Conservation (phyloP, 2,113 vertebrate species). For the Ceratotherium simum region DNA sequence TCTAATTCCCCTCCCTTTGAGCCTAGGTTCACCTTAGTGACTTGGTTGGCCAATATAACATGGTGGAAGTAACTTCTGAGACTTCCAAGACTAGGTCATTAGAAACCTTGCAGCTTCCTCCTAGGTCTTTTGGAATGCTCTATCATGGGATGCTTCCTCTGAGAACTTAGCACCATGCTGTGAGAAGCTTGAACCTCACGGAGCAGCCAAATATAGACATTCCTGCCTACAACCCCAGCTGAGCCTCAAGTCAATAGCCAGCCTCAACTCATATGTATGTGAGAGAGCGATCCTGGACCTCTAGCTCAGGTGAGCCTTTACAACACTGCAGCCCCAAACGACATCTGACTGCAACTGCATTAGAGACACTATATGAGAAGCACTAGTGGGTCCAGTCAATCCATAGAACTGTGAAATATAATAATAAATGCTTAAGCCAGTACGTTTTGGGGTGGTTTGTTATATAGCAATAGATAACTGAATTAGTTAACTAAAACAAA, state of each 20-base stretch:
- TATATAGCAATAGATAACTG: neutral
- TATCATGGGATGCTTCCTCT: neutral
- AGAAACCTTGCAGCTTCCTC: neutral
- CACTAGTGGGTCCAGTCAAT: neutral
- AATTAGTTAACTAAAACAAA: conserved; percentile 43
- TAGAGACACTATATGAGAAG: neutral
- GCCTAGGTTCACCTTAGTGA: neutral
- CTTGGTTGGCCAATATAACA: neutral
- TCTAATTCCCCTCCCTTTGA: neutral
- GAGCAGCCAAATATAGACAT: neutral
- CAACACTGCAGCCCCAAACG: neutral
- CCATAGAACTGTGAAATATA: neutral
- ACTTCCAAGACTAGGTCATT: neutral
- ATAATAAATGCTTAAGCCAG: neutral
- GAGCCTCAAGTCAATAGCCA: neutral
- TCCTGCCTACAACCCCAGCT: neutral
- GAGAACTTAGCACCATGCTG: neutral
- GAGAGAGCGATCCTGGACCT: neutral
- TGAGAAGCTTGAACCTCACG: neutral
- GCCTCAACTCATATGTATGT: neutral
- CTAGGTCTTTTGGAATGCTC: neutral
- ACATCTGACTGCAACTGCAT: neutral
- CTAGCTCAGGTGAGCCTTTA: neutral
- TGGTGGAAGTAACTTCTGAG: neutral
- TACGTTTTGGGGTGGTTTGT: neutral